phyloP scores from a whole-genome alignment of 1,140 invertebrate genomes.

The Papilio polyxenes region DNA sequence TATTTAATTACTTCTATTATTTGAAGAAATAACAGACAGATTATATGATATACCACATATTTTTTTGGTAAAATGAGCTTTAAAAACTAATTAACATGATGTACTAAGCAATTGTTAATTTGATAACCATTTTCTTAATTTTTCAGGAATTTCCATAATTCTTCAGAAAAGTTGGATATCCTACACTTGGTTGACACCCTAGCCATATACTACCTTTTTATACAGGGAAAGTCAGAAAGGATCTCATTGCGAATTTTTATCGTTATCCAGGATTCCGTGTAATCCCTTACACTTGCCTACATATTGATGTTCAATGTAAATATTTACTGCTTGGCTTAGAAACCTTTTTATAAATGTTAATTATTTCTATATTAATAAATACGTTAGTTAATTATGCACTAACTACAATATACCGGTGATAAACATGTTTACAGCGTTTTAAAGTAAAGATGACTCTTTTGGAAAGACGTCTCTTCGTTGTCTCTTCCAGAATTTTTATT shows the following conservation, averaged over 20 bases:
- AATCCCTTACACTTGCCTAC: slow-evolving; percentile 46
- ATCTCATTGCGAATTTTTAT: slow-evolving; percentile 43
- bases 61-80: no score
- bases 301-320: slow-evolving; percentile 45
- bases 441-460: no score
- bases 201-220: slow-evolving; percentile 28
- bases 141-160: neutral
- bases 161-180: neutral
- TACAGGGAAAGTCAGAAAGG: slow-evolving; percentile 31
- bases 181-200: slow-evolving; percentile 4
- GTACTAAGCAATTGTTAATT: no score
- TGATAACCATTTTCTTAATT: neutral
- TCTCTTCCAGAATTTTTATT: no score
- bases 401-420: no score
- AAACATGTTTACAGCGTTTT: no score
- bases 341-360: neutral
- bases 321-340: slow-evolving; percentile 25
- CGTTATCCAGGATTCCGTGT: slow-evolving; percentile 44
- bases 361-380: neutral
- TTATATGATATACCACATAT: no score
- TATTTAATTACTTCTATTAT: neutral
- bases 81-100: no score
- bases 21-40: no score
- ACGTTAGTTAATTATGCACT: no score
- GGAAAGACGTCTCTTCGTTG: no score